Conservation (phyloP, 1,140 invertebrate genomes). For the Belonocnema kinseyi region DNA sequence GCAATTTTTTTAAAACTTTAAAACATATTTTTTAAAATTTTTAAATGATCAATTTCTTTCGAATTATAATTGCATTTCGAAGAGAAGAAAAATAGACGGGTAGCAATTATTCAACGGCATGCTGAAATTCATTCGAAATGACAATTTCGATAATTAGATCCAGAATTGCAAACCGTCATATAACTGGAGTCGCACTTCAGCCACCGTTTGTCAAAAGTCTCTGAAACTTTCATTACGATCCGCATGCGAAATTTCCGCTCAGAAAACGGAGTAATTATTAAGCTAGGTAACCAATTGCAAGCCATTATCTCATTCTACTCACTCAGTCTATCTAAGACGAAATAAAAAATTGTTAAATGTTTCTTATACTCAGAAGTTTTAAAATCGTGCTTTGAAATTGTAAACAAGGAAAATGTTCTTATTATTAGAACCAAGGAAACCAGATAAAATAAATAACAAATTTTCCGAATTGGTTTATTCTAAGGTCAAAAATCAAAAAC, state of each 20-base stretch:
- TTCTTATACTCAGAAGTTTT: background rate
- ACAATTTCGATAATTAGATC: conserved; percentile 41
- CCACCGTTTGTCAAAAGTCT: conserved; percentile 34
- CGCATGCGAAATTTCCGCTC: conserved; percentile 12
- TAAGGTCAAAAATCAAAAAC: no score
- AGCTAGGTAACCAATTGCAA: conserved; percentile 18
- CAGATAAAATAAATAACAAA: no score
- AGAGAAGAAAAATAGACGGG: no score
- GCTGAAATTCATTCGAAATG: conserved; percentile 28
- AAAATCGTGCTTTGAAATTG: no score
- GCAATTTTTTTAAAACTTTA: no score
- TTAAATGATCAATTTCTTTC: no score
- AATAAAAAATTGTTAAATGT: background rate
- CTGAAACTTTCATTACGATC: conserved; percentile 36
- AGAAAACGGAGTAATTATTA: conserved; percentile 21
- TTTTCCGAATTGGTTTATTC: no score
- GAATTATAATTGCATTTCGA: no score
- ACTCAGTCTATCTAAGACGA: background rate
- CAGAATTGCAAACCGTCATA: background rate
- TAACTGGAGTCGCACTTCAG: conserved; percentile 7
- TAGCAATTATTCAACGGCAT: no score
- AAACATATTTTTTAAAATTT: no score
- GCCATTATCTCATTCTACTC: conserved; percentile 2
- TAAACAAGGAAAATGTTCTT: no score
- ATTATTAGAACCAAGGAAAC: no score